Evolutionary conservation across 2,888 invertebrate species (phyloP), one percentile per base, ranked within the genome.

Genomic region (Sarcophaga carnaria): DNA sequence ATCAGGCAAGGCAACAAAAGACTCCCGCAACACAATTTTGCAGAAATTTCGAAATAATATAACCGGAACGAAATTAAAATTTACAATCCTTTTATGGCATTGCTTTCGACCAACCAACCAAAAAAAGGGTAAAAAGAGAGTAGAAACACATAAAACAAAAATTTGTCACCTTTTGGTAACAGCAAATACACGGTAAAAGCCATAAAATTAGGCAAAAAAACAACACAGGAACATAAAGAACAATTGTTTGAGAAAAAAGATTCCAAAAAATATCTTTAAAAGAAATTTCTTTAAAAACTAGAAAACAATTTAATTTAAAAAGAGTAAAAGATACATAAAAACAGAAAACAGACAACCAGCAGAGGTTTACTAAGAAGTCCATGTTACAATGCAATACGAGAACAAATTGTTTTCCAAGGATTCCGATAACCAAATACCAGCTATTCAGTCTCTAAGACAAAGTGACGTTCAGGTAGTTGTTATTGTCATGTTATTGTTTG

Each of bases 21-120:
- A 8, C 3, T 2, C 37, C 3, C 0, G 37, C 10, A 37, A 37
- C 8, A 37, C 8, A 17, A 54, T 54, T 49, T 54, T 12, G 54
- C 17, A 14, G 14, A 54, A 64, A 54, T 63, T 60, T 78, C 8
- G 10, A 74, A 69, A 60, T 66, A 59, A 77, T 63, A 64, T 75
- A 70, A 81, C 83, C 86, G 86, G 78, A 84, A 84, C 84, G 81
- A 81, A 84, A 84, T 79, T 27, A 59, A 54, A 84, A 81, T 87
- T 84, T 87, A 87, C 70, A 84, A 81, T 78, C 70, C 59, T 54
- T 62, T 12, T 3, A 14, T n/a, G 10, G n/a, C 12, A 37, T 20
- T 67, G 17, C 37, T 37, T 37, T 14, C 17, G 10, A 37, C 17
- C 17, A 66, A 66, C 6, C 37, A 8, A 45, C 22, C 22, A 11